Conservation (phyloP, 2,888 invertebrate genomes). For the Flabesymbios commensalis region DNA sequence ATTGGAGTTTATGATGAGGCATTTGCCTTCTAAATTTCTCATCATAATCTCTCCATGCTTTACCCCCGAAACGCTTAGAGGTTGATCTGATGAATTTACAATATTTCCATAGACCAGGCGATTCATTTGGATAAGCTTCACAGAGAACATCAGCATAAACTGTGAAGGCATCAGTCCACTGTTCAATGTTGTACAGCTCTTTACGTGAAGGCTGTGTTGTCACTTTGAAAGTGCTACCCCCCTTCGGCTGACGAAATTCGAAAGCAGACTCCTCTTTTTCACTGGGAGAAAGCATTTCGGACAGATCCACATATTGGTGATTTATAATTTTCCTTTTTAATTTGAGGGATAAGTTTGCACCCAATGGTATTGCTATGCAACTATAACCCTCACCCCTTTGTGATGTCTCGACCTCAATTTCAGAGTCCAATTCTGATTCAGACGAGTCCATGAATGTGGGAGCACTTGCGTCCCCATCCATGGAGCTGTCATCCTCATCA, state of each 20-base stretch:
- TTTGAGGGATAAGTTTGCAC: too few relatives aligned
- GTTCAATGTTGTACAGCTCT: not conserved
- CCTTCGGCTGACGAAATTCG: not conserved
- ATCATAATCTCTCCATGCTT: not conserved
- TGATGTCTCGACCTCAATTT: too few relatives aligned
- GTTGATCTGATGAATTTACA: not conserved
- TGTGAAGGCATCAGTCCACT: not conserved
- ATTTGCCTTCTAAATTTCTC: not conserved
- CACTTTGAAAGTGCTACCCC: not conserved
- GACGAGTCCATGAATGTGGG: too few relatives aligned
- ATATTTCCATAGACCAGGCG: not conserved
- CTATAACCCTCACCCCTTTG: too few relatives aligned
- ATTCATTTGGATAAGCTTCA: not conserved
- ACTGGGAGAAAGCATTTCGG: not conserved
- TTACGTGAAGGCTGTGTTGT: too few relatives aligned
- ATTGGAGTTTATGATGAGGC: not conserved
- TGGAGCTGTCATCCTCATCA: too few relatives aligned
- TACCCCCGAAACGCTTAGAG: not conserved
- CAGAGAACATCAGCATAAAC: not conserved
- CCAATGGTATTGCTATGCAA: too few relatives aligned
- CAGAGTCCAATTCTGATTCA: too few relatives aligned
- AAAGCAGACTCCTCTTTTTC: not conserved
- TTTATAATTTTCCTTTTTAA: too few relatives aligned
- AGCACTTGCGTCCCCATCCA: too few relatives aligned
- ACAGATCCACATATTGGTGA: not conserved